phyloP scores from a whole-genome alignment of 2,113 vertebrate genomes.

The Ariopsis seemanni region DNA sequence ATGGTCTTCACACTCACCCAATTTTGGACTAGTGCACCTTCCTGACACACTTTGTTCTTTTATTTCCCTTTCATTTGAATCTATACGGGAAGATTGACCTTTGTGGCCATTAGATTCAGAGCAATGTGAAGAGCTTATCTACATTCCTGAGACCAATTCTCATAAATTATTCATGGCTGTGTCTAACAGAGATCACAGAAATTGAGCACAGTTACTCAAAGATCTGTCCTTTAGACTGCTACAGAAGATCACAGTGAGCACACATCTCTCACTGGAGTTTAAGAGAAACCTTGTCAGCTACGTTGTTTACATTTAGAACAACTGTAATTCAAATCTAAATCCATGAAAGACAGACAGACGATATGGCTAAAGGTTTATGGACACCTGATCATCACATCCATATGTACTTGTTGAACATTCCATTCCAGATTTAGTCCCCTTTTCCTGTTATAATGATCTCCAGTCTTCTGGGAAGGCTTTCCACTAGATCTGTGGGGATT shows the following conservation, averaged over 20 bases:
- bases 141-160: background rate
- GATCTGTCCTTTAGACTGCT: background rate
- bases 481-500: background rate
- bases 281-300: background rate
- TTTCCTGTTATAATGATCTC: background rate
- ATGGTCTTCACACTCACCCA: background rate
- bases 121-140: background rate
- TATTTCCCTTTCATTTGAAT: background rate
- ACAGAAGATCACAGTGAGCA: background rate
- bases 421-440: background rate
- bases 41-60: background rate
- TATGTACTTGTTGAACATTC: background rate
- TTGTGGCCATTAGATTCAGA: background rate
- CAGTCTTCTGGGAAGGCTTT: background rate
- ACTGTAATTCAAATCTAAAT: background rate
- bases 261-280: background rate
- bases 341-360: background rate
- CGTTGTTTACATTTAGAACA: background rate
- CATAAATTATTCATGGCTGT: background rate
- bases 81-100: background rate
- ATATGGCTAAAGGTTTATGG: background rate
- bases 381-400: background rate
- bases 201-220: background rate
- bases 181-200: slow-evolving; percentile 1
- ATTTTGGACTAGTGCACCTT: background rate